These are phyloP conservation scores for Platycnemis pennipes DNA, from an alignment of 2,888 invertebrate genomes.

Conservation along the genomic window DNA sequence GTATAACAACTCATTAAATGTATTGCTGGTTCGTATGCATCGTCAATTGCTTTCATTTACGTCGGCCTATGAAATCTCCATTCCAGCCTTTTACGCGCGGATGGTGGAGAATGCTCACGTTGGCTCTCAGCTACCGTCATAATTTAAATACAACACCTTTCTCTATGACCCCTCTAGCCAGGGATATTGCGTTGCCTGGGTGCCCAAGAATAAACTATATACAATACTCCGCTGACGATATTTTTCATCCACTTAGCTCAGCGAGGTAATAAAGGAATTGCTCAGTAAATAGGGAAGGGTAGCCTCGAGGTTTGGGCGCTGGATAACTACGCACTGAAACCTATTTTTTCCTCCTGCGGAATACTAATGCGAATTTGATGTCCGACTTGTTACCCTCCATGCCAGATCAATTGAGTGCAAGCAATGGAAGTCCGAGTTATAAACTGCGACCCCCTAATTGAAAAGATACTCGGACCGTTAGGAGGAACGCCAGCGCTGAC, in stretches of 20 bases:
- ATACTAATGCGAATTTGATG: conserved; percentile 8
- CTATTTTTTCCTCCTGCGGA: not conserved
- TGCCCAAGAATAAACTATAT: not conserved
- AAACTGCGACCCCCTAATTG: conserved; percentile 21
- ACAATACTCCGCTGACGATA: not conserved
- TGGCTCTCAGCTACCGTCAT: not conserved
- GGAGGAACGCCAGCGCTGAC: not conserved
- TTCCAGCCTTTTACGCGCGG: not conserved
- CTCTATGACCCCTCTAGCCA: not conserved
- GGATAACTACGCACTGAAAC: not conserved
- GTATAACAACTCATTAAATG: not conserved
- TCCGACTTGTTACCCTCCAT: not conserved
- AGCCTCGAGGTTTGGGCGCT: not conserved
- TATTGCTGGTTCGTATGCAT: not conserved
- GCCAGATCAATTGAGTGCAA: not conserved
- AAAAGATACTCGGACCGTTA: not conserved
- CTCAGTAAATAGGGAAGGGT: not conserved
- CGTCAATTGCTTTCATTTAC: not conserved
- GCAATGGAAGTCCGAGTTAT: not conserved
- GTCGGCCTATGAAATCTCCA: not conserved
- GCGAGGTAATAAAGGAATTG: not conserved
- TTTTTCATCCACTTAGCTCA: not conserved
- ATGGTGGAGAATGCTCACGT: not conserved
- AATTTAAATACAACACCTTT: not conserved
- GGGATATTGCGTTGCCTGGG: not conserved